A percentile compares a stretch with the other conserved stretches of the same genome.
phyloP scores from a whole-genome alignment of 2,797 vertebrate genomes.

The Mormyrus hasselquistii region DNA sequence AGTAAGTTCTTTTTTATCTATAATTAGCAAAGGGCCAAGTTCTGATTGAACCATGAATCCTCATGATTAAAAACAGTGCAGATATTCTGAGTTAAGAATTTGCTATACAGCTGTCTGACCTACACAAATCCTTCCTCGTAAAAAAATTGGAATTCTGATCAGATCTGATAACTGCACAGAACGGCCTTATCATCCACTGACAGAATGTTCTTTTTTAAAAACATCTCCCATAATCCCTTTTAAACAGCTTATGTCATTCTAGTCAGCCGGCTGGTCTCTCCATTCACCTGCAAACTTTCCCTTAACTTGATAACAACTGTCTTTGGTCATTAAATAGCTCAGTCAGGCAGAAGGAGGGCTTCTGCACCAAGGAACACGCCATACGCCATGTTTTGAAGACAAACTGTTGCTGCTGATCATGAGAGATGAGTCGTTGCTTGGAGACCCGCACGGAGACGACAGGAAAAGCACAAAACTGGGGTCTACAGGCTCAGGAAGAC shows the following conservation, averaged over 20 bases:
- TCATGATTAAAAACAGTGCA: neutral
- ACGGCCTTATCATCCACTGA: neutral
- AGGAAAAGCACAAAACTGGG: neutral
- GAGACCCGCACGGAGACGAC: neutral
- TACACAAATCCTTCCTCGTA: neutral
- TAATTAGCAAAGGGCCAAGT: neutral
- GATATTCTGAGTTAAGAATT: neutral
- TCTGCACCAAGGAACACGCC: neutral
- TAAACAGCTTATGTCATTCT: neutral
- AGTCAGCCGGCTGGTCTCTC: neutral
- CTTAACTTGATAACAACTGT: neutral
- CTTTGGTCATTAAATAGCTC: neutral
- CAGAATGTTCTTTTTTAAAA: neutral
- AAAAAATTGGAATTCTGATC: neutral
- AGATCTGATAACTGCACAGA: neutral
- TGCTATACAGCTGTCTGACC: neutral
- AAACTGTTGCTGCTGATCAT: neutral
- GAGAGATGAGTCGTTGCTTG: neutral
- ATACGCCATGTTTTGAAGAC: neutral
- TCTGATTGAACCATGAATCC: neutral
- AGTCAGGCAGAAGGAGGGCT: neutral
- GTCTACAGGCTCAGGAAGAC: neutral
- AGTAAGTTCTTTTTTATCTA: neutral
- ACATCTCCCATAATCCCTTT: constrained; percentile 25
- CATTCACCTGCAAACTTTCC: constrained; percentile 1